Evolutionary conservation across 1,140 invertebrate species (phyloP), one percentile per base, ranked within the genome.

Genomic region (Calephelis virginiensis): DNA sequence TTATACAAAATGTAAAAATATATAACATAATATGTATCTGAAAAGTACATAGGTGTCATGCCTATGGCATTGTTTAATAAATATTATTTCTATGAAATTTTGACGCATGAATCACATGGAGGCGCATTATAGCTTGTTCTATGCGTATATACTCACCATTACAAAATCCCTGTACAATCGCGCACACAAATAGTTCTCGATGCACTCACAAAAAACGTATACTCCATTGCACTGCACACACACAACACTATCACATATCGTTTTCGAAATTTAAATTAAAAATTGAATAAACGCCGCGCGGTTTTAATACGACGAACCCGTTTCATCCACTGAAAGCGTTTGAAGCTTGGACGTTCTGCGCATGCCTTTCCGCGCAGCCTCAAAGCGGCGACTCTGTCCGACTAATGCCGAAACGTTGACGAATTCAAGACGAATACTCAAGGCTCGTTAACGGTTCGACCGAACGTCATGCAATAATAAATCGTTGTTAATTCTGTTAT

Each of bases 401-500:
- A 59, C 46, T 37, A 10, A 9, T 47, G 60, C 76, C 53, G 53
- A 59, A 56, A 12, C 53, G 11, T 28, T 59, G 78, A 80, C 56
- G 48, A 64, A 65, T 67, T 67, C 69, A 38, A 59, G 53, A 56
- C 85, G 82, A 85, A 78, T 63, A 67, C 77, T 75, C 77, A 74
- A 68, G 66, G 68, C 77, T 83, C 81, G 83, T 88, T 86, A 86
- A 83, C 75, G 78, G 78, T 75, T 77, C 74, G 72, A 72, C 71
- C 68, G 77, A 78, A 82, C 69, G 75, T 77, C 78, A 77, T 71
- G 69, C 75, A 71, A 75, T 80, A 73, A 83, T 85, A 89, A 89
- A 85, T 86, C 78, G 79, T 75, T 75, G 81, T 82, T 88, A 85
- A 86, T 86, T 84, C 78, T 78, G 76, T 80, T 80, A 87, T 82